Conservation (phyloP, 2,797 vertebrate species). For the Adrianichthys oophorus region DNA sequence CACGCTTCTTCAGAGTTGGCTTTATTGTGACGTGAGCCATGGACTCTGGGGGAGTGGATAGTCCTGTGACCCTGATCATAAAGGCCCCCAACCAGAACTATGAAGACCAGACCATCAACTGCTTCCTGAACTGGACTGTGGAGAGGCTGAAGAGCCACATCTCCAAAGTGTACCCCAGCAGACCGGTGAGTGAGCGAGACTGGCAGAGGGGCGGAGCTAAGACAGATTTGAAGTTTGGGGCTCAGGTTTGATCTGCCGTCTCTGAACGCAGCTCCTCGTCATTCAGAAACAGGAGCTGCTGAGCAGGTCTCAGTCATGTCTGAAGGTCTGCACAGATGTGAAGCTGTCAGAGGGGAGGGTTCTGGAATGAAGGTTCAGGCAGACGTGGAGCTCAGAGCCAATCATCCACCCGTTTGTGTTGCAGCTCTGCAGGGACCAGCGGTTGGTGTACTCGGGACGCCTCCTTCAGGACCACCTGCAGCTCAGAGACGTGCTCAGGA, state of each 20-base stretch:
- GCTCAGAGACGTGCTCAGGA: conserved; percentile 92
- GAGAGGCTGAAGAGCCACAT: conserved; percentile 92
- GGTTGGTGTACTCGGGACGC: conserved; percentile 92
- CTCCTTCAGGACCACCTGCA: conserved; percentile 94
- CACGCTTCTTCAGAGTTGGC: conserved; percentile 37
- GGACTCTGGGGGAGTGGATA: conserved; percentile 83
- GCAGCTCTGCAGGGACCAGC: conserved; percentile 91
- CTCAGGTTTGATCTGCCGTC: no score
- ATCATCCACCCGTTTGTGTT: conserved; percentile 44
- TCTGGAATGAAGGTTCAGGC: no score
- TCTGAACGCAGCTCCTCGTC: no score
- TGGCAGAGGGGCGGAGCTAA: rapidly evolving
- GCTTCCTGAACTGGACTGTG: conserved; percentile 95
- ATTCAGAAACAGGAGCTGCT: no score
- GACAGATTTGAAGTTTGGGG: no score
- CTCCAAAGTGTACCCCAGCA: conserved; percentile 90
- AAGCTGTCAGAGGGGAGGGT: no score
- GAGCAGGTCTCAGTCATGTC: no score
- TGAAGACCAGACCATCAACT: conserved; percentile 93
- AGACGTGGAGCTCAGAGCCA: no score
- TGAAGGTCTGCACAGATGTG: no score
- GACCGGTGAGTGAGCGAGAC: conserved; percentile 81
- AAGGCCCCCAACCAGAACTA: conserved; percentile 97
- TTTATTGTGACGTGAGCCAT: conserved; percentile 71
- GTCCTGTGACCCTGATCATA: conserved; percentile 90